Evolutionary conservation across 1,140 invertebrate species (phyloP).

Genomic region (Drosophila nannoptera): DNA sequence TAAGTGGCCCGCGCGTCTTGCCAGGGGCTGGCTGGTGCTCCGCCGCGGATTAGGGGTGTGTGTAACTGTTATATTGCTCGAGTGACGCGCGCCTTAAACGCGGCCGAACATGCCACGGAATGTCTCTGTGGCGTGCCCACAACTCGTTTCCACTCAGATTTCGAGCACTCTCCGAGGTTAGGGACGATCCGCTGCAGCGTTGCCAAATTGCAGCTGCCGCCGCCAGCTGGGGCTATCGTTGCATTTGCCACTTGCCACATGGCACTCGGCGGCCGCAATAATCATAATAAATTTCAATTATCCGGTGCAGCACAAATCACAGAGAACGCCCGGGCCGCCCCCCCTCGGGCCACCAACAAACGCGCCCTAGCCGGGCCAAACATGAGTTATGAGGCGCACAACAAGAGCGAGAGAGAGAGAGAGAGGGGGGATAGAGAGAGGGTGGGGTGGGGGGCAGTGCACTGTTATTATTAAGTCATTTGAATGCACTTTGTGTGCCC

Average conservation of each 20-base stretch:
- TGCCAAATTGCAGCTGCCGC: constrained; percentile 63
- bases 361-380: background rate
- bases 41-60: constrained; percentile 10
- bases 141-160: constrained; percentile 51
- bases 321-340: constrained; percentile 8
- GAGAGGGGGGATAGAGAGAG: constrained; percentile 2
- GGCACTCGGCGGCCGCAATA: constrained; percentile 60
- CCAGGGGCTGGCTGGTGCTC: background rate
- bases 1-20: constrained; percentile 50
- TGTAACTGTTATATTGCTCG: constrained; percentile 70
- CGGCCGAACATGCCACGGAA: constrained; percentile 70
- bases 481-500: constrained; percentile 69
- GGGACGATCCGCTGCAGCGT: constrained; percentile 39
- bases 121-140: constrained; percentile 59
- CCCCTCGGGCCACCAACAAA: background rate
- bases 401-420: constrained; percentile 13
- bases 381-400: constrained; percentile 53
- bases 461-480: constrained; percentile 76
- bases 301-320: constrained; percentile 52
- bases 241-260: constrained; percentile 49
- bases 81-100: constrained; percentile 70
- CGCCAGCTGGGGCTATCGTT: constrained; percentile 19
- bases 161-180: constrained; percentile 32
- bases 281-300: constrained; percentile 79
- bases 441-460: background rate